Base-by-base conservation (phyloP, 1,140 invertebrate genomes). In the Drosophila kikkawai region DNA sequence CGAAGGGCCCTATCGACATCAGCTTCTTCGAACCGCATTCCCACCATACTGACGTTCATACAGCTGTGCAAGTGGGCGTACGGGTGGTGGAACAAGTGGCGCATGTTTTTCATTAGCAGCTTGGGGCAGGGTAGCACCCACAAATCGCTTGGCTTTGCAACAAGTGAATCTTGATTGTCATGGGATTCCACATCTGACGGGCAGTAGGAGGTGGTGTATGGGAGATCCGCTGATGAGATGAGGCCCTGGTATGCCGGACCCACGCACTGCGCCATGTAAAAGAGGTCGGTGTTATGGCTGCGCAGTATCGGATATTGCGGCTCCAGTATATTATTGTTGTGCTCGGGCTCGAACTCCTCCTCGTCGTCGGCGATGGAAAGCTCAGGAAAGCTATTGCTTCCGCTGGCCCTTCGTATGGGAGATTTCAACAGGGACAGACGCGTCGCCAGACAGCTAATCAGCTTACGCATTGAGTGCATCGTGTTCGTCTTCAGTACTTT, bases 251-350 rank as follows among this genome's bases (percentile, higher is more conserved):
- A 80, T 1, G 69, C 75, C 0, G 74, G 67, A 6, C 85, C 81
- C 7, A 88, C 68, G 4, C 13, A 57, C 12, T 70, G 47, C 7
- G 85, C 74, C 81, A 90, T 79, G 65, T 81, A 84, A 4, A 88
- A 85, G 0, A 79, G 22, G 51, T 90, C 51, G 0, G 65, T 66
- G 12, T 50, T 44, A 1, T 53, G 61, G 66, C 71, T 70, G 2
- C 63, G 45, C 29, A 87, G 39, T 26, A 83, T 78, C 1, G 84
- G 61, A 36, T 42, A 74, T 3, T 53, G 2, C 0, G 53, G 42
- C 48, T 74, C 22, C 7, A 42, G 15, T 0, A 5, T 4, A 5
- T n/a, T 12, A 7, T 37, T 4, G 3, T 73, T 42, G 9, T 82
- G 63, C 1, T 75, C 66, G 5, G 42, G 15, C 7, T 83, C 80